Percentiles rank a stretch among this genome's conserved stretches.
These are phyloP conservation scores for Taenaris catops DNA, from an alignment of 2,888 invertebrate species.

Conservation along the genomic window DNA sequence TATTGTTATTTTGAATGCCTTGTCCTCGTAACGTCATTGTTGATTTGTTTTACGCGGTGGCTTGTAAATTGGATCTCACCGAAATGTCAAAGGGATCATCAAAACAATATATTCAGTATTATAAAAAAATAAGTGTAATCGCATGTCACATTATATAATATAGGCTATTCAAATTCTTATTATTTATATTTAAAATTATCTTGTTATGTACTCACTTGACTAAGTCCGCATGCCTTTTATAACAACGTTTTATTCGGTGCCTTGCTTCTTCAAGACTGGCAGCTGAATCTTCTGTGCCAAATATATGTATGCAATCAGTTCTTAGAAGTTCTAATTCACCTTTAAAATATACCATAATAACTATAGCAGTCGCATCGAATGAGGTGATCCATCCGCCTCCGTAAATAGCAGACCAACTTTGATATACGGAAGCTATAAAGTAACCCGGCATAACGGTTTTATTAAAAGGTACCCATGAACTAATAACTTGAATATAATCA, in stretches of 20 bases:
- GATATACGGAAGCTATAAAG: slow-evolving; percentile 42
- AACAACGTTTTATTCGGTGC: slow-evolving; percentile 43
- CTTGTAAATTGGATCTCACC: too few relatives aligned
- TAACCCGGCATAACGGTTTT: slow-evolving; percentile 48
- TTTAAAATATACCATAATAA: slow-evolving; percentile 63
- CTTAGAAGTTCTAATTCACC: slow-evolving; percentile 51
- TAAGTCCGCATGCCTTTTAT: slow-evolving; percentile 48
- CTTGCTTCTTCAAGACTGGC: slow-evolving; percentile 28
- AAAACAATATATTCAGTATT: too few relatives aligned
- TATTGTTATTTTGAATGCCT: too few relatives aligned
- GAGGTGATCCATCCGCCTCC: slow-evolving; percentile 67
- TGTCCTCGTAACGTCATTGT: too few relatives aligned
- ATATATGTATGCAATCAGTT: slow-evolving; percentile 46
- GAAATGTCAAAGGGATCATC: too few relatives aligned
- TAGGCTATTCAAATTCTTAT: too few relatives aligned
- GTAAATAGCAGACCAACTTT: slow-evolving; percentile 55
- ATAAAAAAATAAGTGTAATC: too few relatives aligned
- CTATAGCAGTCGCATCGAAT: slow-evolving; percentile 59
- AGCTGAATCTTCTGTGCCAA: slow-evolving; percentile 31
- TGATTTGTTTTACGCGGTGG: too few relatives aligned
- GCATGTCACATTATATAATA: too few relatives aligned
- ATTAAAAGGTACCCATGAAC: slow-evolving; percentile 64
- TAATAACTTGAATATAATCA: slow-evolving; percentile 51
- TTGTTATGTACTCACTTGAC: slow-evolving; percentile 44
- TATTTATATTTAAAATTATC: too few relatives aligned